Percentiles rank a stretch among this genome's conserved stretches.
phyloP scores from a whole-genome alignment of 2,888 invertebrate genomes.

The Isotomurus palustris region DNA sequence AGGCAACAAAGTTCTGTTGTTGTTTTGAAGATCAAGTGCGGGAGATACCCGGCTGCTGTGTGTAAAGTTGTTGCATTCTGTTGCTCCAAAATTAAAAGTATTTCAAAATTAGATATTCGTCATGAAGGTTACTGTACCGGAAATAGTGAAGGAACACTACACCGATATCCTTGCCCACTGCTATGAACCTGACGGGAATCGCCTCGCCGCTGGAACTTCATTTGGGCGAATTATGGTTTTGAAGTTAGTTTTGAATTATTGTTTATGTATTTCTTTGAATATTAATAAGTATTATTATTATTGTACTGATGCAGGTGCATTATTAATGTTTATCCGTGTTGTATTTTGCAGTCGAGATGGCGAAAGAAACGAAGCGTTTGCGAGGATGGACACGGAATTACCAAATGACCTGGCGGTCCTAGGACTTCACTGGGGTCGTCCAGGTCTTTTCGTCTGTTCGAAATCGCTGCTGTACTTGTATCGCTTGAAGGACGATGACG shows the following conservation, averaged over 20 bases:
- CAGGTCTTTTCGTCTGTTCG: slow-evolving; percentile 31
- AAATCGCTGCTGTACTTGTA: slow-evolving; percentile 29
- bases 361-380: slow-evolving; percentile 18
- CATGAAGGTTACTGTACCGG: slow-evolving; percentile 25
- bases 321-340: not conserved
- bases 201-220: slow-evolving; percentile 34
- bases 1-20: too few species aligned
- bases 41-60: too few species aligned
- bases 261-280: too few species aligned
- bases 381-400: slow-evolving; percentile 17
- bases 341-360: slow-evolving; percentile 22
- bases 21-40: too few species aligned
- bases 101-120: too few species aligned
- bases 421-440: slow-evolving; percentile 37
- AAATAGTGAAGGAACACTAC: slow-evolving; percentile 29
- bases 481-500: slow-evolving; percentile 11
- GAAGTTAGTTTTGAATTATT: slow-evolving; percentile 24
- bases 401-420: slow-evolving; percentile 28
- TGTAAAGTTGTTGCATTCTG: too few species aligned
- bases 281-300: too few species aligned
- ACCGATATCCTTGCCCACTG: slow-evolving; percentile 38
- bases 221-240: slow-evolving; percentile 28
- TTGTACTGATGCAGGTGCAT: too few species aligned
- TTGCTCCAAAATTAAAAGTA: too few species aligned
- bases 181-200: slow-evolving; percentile 30